Evolutionary conservation across 2,797 vertebrate genomes (phyloP).

Genomic region (Parambassis ranga): DNA sequence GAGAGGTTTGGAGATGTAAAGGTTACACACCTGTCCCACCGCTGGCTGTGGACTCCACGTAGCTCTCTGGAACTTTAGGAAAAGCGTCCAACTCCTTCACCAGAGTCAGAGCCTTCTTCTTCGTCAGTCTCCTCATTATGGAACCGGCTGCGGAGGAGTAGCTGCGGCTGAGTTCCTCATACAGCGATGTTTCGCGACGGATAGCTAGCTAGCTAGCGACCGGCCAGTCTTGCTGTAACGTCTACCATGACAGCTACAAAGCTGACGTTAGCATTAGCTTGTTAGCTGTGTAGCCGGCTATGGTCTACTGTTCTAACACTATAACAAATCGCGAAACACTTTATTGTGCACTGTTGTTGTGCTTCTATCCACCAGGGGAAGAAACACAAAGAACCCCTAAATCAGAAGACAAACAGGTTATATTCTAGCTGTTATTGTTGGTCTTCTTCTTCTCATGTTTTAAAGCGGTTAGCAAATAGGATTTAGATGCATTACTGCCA

Average conservation of each 20-base stretch:
- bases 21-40: conserved; percentile 97
- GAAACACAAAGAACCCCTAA: too few relatives aligned
- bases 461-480: too few relatives aligned
- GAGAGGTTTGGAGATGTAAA: conserved; percentile 11
- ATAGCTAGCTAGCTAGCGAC: neutral
- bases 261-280: neutral
- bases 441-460: too few relatives aligned
- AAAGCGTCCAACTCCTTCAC: conserved; percentile 97
- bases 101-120: conserved; percentile 93
- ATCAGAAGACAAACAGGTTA: too few relatives aligned
- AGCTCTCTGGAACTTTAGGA: conserved; percentile 97
- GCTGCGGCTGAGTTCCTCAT: conserved; percentile 9
- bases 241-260: conserved; percentile 15
- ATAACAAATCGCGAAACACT: neutral
- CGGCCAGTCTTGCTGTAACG: conserved; percentile 19
- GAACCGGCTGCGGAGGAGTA: neutral
- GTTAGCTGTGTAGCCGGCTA: neutral
- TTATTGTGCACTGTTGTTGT: neutral
- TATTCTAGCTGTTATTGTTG: too few relatives aligned
- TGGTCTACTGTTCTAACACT: too few relatives aligned
- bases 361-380: too few relatives aligned
- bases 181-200: neutral
- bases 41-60: conserved; percentile 92
- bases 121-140: conserved; percentile 93
- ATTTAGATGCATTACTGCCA: too few relatives aligned